phyloP scores from a whole-genome alignment of 2,888 invertebrate genomes.

The Chymomyza procnemis region DNA sequence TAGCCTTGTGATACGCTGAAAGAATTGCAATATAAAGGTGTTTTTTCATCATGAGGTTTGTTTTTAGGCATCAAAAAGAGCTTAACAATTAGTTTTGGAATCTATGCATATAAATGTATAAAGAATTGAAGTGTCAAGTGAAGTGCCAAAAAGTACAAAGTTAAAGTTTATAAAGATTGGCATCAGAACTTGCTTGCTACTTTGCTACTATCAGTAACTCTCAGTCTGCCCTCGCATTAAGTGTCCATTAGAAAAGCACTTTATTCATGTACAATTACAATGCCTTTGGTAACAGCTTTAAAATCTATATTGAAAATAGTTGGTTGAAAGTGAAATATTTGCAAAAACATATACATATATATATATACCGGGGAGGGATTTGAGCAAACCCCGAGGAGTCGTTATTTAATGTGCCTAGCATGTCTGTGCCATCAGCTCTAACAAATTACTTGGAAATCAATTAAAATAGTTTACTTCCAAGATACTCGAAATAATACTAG shows the following conservation, averaged over 20 bases:
- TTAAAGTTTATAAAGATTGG: too few relatives aligned
- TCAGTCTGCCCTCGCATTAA: too few relatives aligned
- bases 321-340: neutral
- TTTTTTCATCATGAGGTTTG: too few relatives aligned
- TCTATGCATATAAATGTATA: too few relatives aligned
- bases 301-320: neutral
- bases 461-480: constrained; percentile 1
- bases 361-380: neutral
- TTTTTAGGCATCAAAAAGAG: too few relatives aligned
- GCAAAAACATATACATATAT: neutral
- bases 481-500: neutral
- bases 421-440: neutral
- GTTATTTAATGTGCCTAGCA: neutral
- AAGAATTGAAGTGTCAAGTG: too few relatives aligned
- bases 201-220: too few relatives aligned
- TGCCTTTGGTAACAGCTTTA: neutral
- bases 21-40: too few relatives aligned
- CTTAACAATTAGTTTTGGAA: too few relatives aligned
- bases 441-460: constrained; percentile 7
- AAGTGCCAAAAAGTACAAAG: too few relatives aligned
- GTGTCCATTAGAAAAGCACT: neutral
- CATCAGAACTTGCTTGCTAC: too few relatives aligned
- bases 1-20: too few relatives aligned
- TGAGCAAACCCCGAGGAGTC: neutral
- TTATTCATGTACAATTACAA: neutral